phyloP scores from a whole-genome alignment of 1,140 invertebrate species.

The Bombus breviceps region DNA sequence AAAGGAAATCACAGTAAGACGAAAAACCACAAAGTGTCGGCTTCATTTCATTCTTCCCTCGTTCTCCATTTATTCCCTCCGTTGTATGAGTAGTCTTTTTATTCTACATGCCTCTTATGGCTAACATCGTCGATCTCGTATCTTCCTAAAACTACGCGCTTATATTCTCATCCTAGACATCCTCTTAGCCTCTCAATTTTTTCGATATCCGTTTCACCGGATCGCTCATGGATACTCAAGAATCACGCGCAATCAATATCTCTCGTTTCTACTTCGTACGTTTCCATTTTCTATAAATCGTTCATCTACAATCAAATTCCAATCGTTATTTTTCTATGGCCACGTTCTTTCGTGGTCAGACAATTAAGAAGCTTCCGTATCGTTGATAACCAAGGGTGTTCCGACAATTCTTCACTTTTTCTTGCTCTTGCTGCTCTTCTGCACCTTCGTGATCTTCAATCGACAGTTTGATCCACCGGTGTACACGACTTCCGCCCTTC shows the following conservation, averaged over 20 bases:
- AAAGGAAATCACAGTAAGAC: constrained; percentile 67
- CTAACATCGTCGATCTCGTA: constrained; percentile 33
- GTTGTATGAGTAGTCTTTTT: constrained; percentile 19
- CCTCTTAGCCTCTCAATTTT: neutral
- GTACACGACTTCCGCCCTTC: constrained; percentile 79
- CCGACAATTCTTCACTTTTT: constrained; percentile 64
- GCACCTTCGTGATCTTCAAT: constrained; percentile 73
- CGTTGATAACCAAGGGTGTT: neutral
- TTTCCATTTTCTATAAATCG: too few relatives aligned
- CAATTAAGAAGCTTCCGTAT: constrained; percentile 39
- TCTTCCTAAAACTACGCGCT: constrained; percentile 38
- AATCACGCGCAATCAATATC: neutral
- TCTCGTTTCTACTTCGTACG: neutral
- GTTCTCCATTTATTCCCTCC: neutral
- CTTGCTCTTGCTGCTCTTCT: constrained; percentile 70
- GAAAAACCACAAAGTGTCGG: constrained; percentile 58
- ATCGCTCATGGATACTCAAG: neutral
- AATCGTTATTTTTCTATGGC: neutral
- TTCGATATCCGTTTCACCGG: constrained; percentile 50
- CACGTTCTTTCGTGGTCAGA: constrained; percentile 5
- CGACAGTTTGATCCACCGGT: constrained; percentile 77
- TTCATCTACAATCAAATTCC: constrained; percentile 14
- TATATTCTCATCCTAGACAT: constrained; percentile 24
- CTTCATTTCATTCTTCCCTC: constrained; percentile 1
- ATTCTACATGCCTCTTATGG: constrained; percentile 36